Evolutionary conservation across 2,888 invertebrate species (phyloP).

Genomic region (Heliconius erato): DNA sequence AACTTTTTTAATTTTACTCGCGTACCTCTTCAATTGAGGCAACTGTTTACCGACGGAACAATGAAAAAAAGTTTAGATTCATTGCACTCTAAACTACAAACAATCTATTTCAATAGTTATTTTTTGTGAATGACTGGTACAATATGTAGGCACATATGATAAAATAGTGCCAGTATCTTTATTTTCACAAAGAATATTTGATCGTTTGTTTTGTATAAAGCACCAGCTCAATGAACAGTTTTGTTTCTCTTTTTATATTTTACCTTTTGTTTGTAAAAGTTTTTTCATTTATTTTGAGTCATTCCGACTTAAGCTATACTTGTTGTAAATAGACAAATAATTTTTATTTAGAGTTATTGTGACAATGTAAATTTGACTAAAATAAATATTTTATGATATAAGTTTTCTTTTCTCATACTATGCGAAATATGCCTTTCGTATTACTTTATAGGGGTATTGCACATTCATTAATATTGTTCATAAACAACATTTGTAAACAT

Average conservation of each 20-base stretch:
- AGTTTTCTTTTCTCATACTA: no score
- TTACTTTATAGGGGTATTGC: no score
- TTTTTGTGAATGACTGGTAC: conserved; percentile 19
- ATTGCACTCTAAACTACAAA: conserved; percentile 23
- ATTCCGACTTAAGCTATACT: no score
- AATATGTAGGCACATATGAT: conserved; percentile 1
- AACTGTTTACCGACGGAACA: conserved; percentile 20
- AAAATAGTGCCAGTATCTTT: conserved; percentile 1
- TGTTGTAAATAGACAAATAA: no score
- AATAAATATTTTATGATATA: no score
- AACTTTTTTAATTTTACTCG: conserved; percentile 15
- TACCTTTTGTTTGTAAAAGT: not conserved
- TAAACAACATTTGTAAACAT: no score
- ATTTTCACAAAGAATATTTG: conserved; percentile 6
- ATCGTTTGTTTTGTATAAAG: not conserved
- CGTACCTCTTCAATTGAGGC: not conserved
- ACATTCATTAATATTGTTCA: no score
- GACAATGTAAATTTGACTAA: no score
- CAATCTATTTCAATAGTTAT: conserved; percentile 20
- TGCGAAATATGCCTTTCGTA: no score
- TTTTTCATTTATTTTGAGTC: not conserved
- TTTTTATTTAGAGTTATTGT: no score
- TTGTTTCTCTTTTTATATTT: conserved; percentile 3
- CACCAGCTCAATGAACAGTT: not conserved
- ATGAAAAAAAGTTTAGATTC: conserved; percentile 30